Conservation (phyloP, 2,797 vertebrate genomes). For the Sebastes reedi region DNA sequence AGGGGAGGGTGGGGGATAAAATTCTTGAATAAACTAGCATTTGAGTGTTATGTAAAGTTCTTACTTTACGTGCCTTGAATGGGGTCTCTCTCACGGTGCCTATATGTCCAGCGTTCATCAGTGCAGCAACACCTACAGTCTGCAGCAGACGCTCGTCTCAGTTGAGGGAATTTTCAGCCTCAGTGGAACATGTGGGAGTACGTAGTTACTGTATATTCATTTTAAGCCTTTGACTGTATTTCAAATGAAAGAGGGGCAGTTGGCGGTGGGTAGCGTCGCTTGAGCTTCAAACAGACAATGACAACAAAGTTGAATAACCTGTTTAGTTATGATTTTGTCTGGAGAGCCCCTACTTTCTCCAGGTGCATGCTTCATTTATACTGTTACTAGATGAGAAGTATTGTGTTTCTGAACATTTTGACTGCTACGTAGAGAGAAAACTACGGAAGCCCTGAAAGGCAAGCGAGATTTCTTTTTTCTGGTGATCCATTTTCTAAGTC, state of each 20-base stretch:
- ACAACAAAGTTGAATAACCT: conserved; percentile 36
- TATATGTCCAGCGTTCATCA: conserved; percentile 47
- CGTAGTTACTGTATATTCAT: conserved; percentile 62
- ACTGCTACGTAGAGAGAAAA: conserved; percentile 23
- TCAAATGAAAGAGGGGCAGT: conserved; percentile 46
- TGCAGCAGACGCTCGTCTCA: conserved; percentile 41
- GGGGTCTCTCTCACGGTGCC: conserved; percentile 30
- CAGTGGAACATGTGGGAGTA: conserved; percentile 67
- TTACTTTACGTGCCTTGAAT: conserved; percentile 21
- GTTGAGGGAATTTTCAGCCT: conserved; percentile 63
- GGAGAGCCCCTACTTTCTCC: conserved; percentile 53
- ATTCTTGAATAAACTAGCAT: conserved; percentile 47
- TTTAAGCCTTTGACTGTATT: conserved; percentile 50
- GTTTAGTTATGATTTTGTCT: conserved; percentile 60
- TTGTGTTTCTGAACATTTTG: conserved; percentile 26
- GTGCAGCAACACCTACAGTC: conserved; percentile 42
- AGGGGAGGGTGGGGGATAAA: neutral
- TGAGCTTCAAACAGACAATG: conserved; percentile 23
- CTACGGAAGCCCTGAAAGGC: too few relatives aligned
- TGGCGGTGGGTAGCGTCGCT: conserved; percentile 12
- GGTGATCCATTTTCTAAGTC: too few relatives aligned
- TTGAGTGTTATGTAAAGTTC: conserved; percentile 46
- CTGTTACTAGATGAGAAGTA: neutral
- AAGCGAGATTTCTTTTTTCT: rapidly evolving
- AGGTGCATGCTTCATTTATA: neutral